A percentile compares a stretch with the other conserved stretches of the same genome.
These are phyloP conservation scores for Electrona antarctica DNA, from an alignment of 2,113 vertebrate genomes.

Conservation along the genomic window DNA sequence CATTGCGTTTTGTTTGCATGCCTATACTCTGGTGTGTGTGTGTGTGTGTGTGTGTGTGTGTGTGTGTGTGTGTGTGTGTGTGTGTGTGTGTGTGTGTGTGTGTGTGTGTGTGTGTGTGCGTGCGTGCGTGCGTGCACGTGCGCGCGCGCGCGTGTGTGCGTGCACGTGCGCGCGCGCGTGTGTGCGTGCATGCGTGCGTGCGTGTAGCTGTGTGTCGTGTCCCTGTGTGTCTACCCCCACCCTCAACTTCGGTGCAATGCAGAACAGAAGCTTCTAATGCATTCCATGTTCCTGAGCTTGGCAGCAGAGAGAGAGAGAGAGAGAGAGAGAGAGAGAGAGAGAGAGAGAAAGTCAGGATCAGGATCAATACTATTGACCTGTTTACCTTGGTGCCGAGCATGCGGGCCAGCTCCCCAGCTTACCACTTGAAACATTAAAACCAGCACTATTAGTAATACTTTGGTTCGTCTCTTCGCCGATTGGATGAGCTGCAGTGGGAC, in stretches of 20 bases:
- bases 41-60: background rate
- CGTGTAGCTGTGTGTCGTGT: background rate
- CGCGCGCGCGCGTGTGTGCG: background rate
- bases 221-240: slow-evolving; percentile 22
- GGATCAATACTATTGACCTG: slow-evolving; percentile 86
- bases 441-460: slow-evolving; percentile 84
- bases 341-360: slow-evolving; percentile 66
- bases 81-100: no score
- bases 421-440: slow-evolving; percentile 84
- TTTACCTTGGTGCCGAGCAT: slow-evolving; percentile 81
- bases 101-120: no score
- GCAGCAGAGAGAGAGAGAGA: slow-evolving; percentile 43
- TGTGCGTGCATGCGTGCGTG: slow-evolving; percentile 40
- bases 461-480: slow-evolving; percentile 74
- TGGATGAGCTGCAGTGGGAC: slow-evolving; percentile 52
- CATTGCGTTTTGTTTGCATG: slow-evolving; percentile 8
- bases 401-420: slow-evolving; percentile 70
- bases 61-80: no score
- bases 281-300: slow-evolving; percentile 75
- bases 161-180: slow-evolving; percentile 17
- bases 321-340: slow-evolving; percentile 20
- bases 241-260: slow-evolving; percentile 64
- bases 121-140: background rate
- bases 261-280: slow-evolving; percentile 75
- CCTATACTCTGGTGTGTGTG: background rate